phyloP scores from a whole-genome alignment of 2,797 vertebrate species.

The Phataginus tetradactyla region DNA sequence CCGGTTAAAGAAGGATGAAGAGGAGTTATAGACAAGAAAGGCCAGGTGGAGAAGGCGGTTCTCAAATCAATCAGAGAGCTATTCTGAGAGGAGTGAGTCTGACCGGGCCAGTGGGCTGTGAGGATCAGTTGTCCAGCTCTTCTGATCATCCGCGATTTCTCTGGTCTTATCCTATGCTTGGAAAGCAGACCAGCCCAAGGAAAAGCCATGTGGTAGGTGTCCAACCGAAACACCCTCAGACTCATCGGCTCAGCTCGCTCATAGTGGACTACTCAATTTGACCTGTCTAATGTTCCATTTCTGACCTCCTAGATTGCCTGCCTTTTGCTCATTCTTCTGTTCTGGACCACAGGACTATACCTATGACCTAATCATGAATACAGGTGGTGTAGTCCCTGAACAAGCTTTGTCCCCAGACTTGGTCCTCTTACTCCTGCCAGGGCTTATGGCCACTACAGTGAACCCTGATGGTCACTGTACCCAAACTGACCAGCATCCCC shows the following conservation, averaged over 20 bases:
- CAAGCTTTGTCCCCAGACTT: not conserved
- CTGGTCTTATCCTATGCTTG: not conserved
- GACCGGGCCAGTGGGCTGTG: not conserved
- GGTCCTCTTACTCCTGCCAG: not conserved
- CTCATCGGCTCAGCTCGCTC: not conserved
- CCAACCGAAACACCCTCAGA: not conserved
- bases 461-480: not conserved
- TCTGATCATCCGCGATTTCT: not conserved
- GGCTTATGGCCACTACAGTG: fast-evolving
- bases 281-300: not conserved
- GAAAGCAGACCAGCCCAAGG: not conserved
- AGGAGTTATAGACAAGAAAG: not conserved
- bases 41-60: not conserved
- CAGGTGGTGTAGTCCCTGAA: not conserved
- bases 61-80: not conserved
- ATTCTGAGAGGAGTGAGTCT: not conserved
- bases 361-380: not conserved
- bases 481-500: not conserved
- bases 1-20: not conserved
- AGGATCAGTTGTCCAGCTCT: not conserved
- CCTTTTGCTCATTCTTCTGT: not conserved
- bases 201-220: not conserved
- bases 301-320: not conserved
- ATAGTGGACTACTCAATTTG: not conserved
- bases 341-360: not conserved